phyloP scores from a whole-genome alignment of 2,113 vertebrate genomes.

The Willisornis vidua region DNA sequence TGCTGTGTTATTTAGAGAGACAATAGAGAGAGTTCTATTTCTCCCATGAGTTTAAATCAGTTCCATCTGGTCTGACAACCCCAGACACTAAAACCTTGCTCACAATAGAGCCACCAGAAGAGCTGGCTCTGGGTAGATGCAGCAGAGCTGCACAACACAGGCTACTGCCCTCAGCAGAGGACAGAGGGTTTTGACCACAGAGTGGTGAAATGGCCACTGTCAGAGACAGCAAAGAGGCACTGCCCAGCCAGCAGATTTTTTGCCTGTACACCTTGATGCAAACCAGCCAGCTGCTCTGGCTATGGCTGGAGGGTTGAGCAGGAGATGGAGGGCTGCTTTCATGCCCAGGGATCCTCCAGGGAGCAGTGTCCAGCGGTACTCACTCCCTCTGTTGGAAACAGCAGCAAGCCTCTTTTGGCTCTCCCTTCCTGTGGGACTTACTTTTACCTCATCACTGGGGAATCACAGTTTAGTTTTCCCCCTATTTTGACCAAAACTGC shows the following conservation, averaged over 20 bases:
- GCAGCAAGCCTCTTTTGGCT: background rate
- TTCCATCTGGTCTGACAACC: background rate
- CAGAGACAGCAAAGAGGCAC: background rate
- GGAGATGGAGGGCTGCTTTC: background rate
- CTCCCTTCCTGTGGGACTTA: background rate
- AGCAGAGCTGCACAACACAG: background rate
- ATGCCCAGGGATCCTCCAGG: rapidly evolving
- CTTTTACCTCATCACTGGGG: background rate
- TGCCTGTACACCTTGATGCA: background rate
- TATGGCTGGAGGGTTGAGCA: background rate
- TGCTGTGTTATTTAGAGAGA: background rate
- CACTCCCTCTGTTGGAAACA: background rate
- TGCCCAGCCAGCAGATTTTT: background rate
- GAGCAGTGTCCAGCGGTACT: background rate
- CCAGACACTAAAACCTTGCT: background rate
- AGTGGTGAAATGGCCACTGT: background rate
- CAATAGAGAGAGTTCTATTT: background rate
- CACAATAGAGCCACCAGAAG: background rate
- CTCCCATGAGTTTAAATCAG: background rate
- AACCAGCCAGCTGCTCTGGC: background rate
- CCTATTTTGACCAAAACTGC: background rate
- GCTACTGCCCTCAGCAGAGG: background rate
- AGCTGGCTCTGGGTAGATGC: background rate
- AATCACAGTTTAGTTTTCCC: background rate
- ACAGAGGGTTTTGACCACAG: background rate